Evolutionary conservation across 2,797 vertebrate genomes (phyloP), one percentile per base, ranked within the genome.

Genomic region (Ctenopoma multispine): DNA sequence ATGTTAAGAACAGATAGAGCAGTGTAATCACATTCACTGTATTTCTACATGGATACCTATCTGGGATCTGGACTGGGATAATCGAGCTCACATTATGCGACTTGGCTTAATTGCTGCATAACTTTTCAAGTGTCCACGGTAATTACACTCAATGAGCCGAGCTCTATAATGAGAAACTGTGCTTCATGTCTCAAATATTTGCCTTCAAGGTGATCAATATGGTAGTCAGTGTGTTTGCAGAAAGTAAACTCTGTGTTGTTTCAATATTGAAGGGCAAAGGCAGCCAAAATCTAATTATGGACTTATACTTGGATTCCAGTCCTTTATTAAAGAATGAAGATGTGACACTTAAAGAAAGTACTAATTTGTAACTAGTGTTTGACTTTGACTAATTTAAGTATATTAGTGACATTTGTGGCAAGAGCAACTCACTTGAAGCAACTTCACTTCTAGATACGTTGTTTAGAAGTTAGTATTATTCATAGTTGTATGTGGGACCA

Each of bases 191-290:
- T 50, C 56, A 77, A 79, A 86, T 79, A 80, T 80, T 77, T 85
- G 74, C 75, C 77, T 82, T 74, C 23, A 41, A 79, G 66, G 54
- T 59, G 75, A 85, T 88, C 84, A 80, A 84, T 87, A 54, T 23
- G 5, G 18, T 51, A 23, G 31, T 31, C 0, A 2, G 36, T 20
- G 36, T 72, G 63, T 67, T 74, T 70, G 55, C 59, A 61, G 43
- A 86, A 81, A 71, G 34, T 36, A 10, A 77, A 82, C 43, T 65
- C n/a, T 38, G 27, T 38, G 23, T 62, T 63, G 56, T 54, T 82
- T 69, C 46, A 70, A 13, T 60, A 40, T 43, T 61, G 62, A 73
- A 79, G 54, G 57, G 24, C 31, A 53, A 41, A 48, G 5, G 29
- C 57, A 72, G 69, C 72, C 71, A 78, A 80, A 80, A 71, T 76